Evolutionary conservation across 2,888 invertebrate species (phyloP).

Genomic region (Monochamus alternatus): DNA sequence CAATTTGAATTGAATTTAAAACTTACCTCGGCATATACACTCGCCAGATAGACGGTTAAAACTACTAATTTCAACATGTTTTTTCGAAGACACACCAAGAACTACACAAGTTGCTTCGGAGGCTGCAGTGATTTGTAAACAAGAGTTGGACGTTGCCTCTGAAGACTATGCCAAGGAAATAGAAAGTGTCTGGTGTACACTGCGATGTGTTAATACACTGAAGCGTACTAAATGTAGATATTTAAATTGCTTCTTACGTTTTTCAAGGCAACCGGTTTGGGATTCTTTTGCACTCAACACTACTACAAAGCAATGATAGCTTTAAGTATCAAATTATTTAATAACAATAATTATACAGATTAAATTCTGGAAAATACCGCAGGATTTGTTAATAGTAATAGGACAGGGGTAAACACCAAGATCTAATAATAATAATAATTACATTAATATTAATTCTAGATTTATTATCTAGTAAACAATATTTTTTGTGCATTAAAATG

Average conservation of each 20-base stretch:
- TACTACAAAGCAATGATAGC: slow-evolving; percentile 18
- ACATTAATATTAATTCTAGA: no score
- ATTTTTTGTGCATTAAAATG: no score
- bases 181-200: slow-evolving; percentile 13
- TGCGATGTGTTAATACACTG: slow-evolving; percentile 6
- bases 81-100: not conserved
- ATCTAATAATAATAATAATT: no score
- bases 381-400: not conserved
- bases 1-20: not conserved
- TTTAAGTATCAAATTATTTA: slow-evolving; percentile 7
- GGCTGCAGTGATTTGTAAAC: not conserved
- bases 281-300: slow-evolving; percentile 31
- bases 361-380: slow-evolving; percentile 8
- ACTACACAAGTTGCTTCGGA: not conserved
- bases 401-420: not conserved
- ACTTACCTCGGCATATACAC: slow-evolving; percentile 26
- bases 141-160: not conserved
- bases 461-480: no score
- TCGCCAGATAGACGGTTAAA: slow-evolving; percentile 8
- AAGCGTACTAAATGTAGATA: slow-evolving; percentile 8
- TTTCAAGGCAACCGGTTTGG: slow-evolving; percentile 23
- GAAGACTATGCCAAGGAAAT: slow-evolving; percentile 32
- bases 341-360: slow-evolving; percentile 7
- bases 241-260: slow-evolving; percentile 18
- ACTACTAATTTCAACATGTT: slow-evolving; percentile 21